These are phyloP conservation scores for Carposina sasakii DNA, from an alignment of 1,140 invertebrate genomes.

Conservation along the genomic window DNA sequence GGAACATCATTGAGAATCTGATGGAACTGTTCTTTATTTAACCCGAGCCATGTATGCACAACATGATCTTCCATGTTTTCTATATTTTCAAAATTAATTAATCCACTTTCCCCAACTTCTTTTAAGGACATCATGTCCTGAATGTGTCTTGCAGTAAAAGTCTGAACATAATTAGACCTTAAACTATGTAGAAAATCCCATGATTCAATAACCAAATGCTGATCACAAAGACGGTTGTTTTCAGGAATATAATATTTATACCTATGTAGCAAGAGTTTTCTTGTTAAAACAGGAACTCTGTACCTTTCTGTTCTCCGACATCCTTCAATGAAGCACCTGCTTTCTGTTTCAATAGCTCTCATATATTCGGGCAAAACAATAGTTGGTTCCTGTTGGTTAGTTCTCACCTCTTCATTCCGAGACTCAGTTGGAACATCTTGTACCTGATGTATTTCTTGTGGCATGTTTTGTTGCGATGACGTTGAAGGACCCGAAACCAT, in stretches of 20 bases:
- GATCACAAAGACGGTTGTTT: slow-evolving; percentile 13
- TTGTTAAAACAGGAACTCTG: no score
- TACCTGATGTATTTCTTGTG: no score
- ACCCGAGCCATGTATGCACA: slow-evolving; percentile 16
- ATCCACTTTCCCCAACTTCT: not conserved
- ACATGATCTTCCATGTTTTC: slow-evolving; percentile 14
- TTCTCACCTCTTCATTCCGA: no score
- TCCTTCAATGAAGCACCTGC: no score
- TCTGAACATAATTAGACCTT: slow-evolving; percentile 17
- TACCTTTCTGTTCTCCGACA: no score
- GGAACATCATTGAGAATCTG: slow-evolving; percentile 12
- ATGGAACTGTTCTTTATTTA: slow-evolving; percentile 20
- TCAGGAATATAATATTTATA: slow-evolving; percentile 23
- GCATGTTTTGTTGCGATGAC: no score
- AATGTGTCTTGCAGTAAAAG: slow-evolving; percentile 21
- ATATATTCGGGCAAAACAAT: no score
- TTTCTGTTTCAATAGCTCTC: no score
- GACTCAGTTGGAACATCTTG: no score
- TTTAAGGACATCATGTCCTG: slow-evolving; percentile 12
- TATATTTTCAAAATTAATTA: not conserved
- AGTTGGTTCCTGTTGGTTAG: no score
- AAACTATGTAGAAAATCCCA: slow-evolving; percentile 11
- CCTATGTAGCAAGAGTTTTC: no score
- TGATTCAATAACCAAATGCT: slow-evolving; percentile 15
- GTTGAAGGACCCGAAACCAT: no score